Base-by-base conservation (phyloP, 2,888 invertebrate species). In the Meloe dianella region DNA sequence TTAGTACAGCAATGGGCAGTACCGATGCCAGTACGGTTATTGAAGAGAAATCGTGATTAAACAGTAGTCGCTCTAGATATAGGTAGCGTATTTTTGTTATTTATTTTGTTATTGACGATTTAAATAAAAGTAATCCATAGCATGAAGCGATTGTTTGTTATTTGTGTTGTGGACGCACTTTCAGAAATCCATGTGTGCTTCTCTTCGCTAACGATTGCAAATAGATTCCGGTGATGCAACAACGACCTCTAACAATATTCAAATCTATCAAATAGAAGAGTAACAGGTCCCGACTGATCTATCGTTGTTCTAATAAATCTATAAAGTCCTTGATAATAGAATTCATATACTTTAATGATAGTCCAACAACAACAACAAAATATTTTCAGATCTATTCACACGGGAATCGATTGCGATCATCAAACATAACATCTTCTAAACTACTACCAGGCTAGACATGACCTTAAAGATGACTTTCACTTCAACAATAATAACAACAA, bases 261-360 rank as follows among this genome's bases (percentile, higher is more conserved):
- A 38, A n/a, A 17, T 54, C 57, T 27, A 22, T 61, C 61, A 24
- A 29, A 51, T 47, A n/a, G 30, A 9, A 41, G n/a, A 30, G 57
- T 56, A 41, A 61, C 61, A 41, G 56, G 32, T 47, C n/a, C 2
- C 27, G 17, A 17, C 60, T 20, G 35, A 58, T 58, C 57, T 57
- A 61, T 41, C 27, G 14, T 57, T 57, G 2, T 29, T 12, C 7
- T 10, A 27, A 27, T n/a, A 30, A 3, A 57, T 57, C n/a, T n/a
- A 17, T 20, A 5, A n/a, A 14, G 29, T 9, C 35, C n/a, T 24
- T 35, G 29, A 35, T 27, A 22, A 56, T 64, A 60, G 38, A 72
- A 73, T 73, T 71, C 73, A 71, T 73, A 74, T 74, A 65, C 67
- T 71, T 66, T 58, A 59, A 63, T 59, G 60, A 67, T 70, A 57